Evolutionary conservation across 1,140 invertebrate species (phyloP).

Genomic region (Neotoxoptera formosana): DNA sequence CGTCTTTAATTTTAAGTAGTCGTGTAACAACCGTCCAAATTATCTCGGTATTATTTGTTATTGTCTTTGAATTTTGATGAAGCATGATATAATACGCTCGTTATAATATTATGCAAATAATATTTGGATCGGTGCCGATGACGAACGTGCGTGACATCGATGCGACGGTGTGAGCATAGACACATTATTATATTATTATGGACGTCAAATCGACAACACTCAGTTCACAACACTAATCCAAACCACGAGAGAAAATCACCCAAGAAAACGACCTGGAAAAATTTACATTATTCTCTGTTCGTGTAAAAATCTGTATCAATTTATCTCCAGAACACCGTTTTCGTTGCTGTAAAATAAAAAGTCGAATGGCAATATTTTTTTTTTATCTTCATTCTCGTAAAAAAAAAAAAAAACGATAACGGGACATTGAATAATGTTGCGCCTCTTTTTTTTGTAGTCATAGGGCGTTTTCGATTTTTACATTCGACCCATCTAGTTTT

Average conservation of each 20-base stretch:
- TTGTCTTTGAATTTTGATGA: no score
- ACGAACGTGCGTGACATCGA: background rate
- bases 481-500: background rate
- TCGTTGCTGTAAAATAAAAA: constrained; percentile 13
- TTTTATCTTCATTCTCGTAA: constrained; percentile 13
- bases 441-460: background rate
- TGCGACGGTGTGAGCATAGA: background rate
- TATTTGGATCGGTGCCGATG: background rate
- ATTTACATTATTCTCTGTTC: constrained; percentile 28
- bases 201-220: background rate
- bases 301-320: constrained; percentile 37
- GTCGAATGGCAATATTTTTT: constrained; percentile 17
- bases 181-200: background rate
- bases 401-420: constrained; percentile 12
- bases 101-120: background rate
- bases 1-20: no score
- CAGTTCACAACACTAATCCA: background rate
- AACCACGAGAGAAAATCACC: background rate
- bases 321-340: constrained; percentile 8
- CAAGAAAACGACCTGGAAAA: background rate
- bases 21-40: no score
- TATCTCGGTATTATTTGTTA: no score
- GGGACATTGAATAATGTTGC: background rate
- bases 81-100: background rate
- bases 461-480: background rate